Conservation (phyloP, 2,113 vertebrate species). For the Brienomyrus longianalis region DNA sequence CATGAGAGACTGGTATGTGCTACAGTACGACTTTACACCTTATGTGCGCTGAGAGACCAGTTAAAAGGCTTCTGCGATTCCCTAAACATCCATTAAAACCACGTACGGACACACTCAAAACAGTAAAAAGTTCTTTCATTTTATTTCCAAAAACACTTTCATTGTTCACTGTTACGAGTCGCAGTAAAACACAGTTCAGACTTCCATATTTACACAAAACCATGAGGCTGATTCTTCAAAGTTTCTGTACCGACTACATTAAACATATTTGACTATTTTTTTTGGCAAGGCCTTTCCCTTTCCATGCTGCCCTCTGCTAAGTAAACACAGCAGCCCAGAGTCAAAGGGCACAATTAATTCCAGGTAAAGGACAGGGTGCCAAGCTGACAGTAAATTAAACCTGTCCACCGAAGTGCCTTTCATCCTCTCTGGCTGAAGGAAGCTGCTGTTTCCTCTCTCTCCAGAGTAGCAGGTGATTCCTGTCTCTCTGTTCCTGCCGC, state of each 20-base stretch:
- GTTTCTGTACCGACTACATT: background rate
- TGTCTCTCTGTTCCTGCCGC: slow-evolving; percentile 3
- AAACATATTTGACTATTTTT: background rate
- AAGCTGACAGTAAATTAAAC: background rate
- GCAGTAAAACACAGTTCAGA: background rate
- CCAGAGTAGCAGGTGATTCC: slow-evolving; percentile 14
- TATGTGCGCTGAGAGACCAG: background rate
- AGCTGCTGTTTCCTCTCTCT: slow-evolving; percentile 10
- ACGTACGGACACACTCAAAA: background rate
- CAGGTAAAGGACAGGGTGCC: background rate
- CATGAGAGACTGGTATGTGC: background rate
- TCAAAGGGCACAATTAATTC: background rate
- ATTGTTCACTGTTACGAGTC: background rate
- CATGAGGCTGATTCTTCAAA: background rate
- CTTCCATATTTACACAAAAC: background rate
- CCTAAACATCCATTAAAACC: background rate
- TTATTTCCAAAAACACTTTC: background rate
- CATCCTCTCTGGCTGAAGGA: slow-evolving; percentile 6
- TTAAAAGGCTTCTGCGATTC: background rate
- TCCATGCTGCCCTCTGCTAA: background rate
- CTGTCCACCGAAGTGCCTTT: slow-evolving; percentile 1
- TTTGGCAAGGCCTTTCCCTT: background rate
- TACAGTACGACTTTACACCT: background rate
- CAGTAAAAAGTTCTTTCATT: background rate
- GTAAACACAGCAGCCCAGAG: background rate